Evolutionary conservation across 1,140 invertebrate genomes (phyloP), one percentile per base, ranked within the genome.

Genomic region (Bombus huntii): DNA sequence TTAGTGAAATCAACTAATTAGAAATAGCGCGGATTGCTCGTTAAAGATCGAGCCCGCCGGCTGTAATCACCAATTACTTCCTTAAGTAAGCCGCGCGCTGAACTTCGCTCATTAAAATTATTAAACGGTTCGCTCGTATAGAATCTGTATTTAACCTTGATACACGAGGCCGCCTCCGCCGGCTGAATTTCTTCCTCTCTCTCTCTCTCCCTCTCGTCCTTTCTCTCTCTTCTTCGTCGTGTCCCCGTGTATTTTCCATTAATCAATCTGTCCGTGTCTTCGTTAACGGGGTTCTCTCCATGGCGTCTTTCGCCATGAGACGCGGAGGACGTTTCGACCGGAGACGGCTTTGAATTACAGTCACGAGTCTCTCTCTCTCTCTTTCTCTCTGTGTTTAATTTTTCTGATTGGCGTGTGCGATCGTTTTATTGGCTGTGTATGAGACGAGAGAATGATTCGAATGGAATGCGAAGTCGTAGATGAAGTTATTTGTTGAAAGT

Each of bases 21-120:
- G 89, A 90, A 90, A 90, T 90, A 84, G 89, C 89, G 78, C 80
- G 87, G 88, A 89, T 87, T 89, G 88, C 89, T 90, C 89, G 88
- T 90, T 90, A 90, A 90, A 87, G 89, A 90, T 90, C 78, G 88
- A 85, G 80, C 77, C 88, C 81, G 81, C 66, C 81, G 89, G 83
- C 88, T 80, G 88, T 89, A 90, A 89, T 90, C 88, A 81, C 89
- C 89, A 90, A 89, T 90, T 90, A 90, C 88, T 90, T 89, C 84
- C 88, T 89, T 87, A 89, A 87, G 85, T 81, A 88, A 88, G 86
- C 89, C 78, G 84, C 71, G 79, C 80, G 86, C 80, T 89, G 88
- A 90, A 90, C 88, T 90, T 89, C 78, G 88, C 89, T 90, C 89
- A 89, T 90, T 90, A 90, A 90, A 90, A 90, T 90, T 90, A 90